These are phyloP conservation scores for Schizothorax lantsangensis DNA, from an alignment of 2,797 vertebrate genomes.

Conservation along the genomic window DNA sequence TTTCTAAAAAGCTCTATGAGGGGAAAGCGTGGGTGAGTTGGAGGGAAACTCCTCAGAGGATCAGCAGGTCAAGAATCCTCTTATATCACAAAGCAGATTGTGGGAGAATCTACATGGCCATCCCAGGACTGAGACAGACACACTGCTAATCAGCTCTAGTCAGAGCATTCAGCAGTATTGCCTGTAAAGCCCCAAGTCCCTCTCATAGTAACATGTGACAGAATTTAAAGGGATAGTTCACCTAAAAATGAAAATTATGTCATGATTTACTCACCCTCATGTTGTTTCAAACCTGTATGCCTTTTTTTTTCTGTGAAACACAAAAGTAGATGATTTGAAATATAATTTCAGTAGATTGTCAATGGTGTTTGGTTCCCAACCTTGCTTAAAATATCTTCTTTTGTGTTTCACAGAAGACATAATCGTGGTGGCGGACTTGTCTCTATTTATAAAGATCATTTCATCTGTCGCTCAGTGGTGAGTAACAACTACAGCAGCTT, in stretches of 20 bases:
- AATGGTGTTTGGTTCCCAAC: neutral
- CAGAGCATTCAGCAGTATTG: neutral
- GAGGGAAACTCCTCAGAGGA: constrained; percentile 8
- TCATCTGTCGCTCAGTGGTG: no score
- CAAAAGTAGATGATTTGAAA: neutral
- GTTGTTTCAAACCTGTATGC: neutral
- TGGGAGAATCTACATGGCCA: constrained; percentile 13
- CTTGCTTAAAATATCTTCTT: neutral
- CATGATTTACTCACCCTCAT: neutral
- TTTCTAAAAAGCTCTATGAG: neutral
- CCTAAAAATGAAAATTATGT: neutral
- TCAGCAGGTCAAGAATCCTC: constrained; percentile 56
- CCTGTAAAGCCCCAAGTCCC: neutral
- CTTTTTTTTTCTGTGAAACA: neutral
- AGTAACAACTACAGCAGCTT: no score
- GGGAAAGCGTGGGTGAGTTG: neutral
- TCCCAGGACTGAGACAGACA: constrained; percentile 43
- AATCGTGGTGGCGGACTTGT: no score
- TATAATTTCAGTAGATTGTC: neutral
- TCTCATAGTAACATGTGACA: neutral
- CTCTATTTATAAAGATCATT: no score
- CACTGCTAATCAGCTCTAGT: constrained; percentile 56
- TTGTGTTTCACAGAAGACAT: neutral
- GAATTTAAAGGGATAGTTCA: neutral
- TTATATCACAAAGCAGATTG: constrained; percentile 54